A percentile compares a stretch with the other conserved stretches of the same genome.
These are phyloP conservation scores for Heliothis virescens DNA, from an alignment of 1,140 invertebrate species.

Conservation along the genomic window DNA sequence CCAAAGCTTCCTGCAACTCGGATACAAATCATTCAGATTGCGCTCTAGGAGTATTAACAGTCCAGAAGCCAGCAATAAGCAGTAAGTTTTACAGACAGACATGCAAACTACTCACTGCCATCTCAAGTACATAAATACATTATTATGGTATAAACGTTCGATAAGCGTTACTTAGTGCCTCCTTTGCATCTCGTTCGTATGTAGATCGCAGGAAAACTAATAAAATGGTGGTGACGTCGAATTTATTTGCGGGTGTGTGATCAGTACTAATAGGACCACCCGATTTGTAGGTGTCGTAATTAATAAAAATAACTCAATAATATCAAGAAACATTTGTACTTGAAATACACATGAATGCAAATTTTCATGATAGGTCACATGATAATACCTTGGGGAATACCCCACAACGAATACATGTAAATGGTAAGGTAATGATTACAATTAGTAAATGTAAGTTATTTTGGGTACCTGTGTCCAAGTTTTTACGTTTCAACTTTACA, in stretches of 20 bases:
- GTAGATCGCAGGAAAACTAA: background rate
- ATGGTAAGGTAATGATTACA: no score
- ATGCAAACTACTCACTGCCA: conserved; percentile 17
- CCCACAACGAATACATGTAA: background rate
- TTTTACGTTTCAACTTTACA: no score
- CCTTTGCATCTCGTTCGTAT: conserved; percentile 15
- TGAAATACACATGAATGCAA: background rate
- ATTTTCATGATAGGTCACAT: background rate
- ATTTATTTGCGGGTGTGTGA: conserved; percentile 12
- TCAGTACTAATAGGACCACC: conserved; percentile 18
- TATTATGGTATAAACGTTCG: conserved; percentile 23
- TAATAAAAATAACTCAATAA: background rate
- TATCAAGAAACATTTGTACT: background rate
- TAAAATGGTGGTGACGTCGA: background rate
- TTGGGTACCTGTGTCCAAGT: no score
- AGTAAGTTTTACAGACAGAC: conserved; percentile 3
- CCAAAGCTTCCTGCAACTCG: no score
- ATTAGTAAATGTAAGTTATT: no score
- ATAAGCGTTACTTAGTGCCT: conserved; percentile 17
- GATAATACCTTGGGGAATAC: conserved; percentile 1
- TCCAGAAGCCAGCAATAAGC: background rate
- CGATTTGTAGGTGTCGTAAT: background rate
- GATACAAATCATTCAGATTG: no score
- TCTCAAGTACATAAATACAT: conserved; percentile 2
- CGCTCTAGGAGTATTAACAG: background rate